phyloP scores from a whole-genome alignment of 2,888 invertebrate genomes.

The Polietes domitor region DNA sequence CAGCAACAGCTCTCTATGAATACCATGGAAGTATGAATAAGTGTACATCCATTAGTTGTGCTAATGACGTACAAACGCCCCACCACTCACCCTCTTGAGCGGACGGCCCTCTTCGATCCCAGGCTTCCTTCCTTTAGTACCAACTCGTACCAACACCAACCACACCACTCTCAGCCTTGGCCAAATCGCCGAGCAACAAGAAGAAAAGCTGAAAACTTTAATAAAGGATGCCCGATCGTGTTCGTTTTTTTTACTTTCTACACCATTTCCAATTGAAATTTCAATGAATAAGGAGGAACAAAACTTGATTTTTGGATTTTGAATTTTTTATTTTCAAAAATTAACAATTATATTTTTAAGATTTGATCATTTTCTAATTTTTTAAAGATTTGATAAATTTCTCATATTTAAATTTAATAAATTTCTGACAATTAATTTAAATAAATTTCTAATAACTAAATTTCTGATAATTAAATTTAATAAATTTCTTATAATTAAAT shows the following conservation, averaged over 20 bases:
- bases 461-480: no score
- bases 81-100: not conserved
- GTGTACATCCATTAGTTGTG: conserved; percentile 77
- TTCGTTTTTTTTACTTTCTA: not conserved
- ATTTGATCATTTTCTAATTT: no score
- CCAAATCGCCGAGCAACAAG: conserved; percentile 19
- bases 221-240: conserved; percentile 50
- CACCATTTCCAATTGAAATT: not conserved
- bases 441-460: no score
- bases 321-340: no score
- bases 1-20: conserved; percentile 21
- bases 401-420: no score
- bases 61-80: conserved; percentile 75
- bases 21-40: conserved; percentile 69
- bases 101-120: not conserved
- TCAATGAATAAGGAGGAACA: no score
- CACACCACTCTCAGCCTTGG: not conserved
- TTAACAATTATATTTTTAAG: no score
- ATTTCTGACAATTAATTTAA: no score
- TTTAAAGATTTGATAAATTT: no score
- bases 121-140: not conserved
- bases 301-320: no score
- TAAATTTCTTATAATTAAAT: no score
- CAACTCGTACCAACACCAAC: no score
- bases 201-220: conserved; percentile 22